Conservation (phyloP, 2,888 invertebrate genomes). For the Germaria angustata region DNA sequence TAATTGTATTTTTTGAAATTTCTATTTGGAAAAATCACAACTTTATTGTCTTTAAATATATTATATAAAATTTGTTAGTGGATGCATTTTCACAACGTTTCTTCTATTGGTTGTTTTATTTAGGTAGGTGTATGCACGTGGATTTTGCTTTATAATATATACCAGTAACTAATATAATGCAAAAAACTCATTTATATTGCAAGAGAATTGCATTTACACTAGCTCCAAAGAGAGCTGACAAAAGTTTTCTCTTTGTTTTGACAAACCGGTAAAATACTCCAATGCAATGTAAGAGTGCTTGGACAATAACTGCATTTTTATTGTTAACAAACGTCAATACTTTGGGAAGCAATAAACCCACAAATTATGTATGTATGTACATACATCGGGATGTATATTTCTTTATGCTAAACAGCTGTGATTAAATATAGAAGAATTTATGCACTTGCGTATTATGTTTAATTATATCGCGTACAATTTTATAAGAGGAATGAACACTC, state of each 20-base stretch:
- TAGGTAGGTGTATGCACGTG: neutral
- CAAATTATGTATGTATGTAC: too few species aligned
- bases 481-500: too few species aligned
- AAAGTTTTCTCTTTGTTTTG: slow-evolving; percentile 6
- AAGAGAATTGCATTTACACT: slow-evolving; percentile 4
- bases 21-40: too few species aligned
- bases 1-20: too few species aligned
- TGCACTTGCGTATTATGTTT: too few species aligned
- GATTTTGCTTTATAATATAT: neutral
- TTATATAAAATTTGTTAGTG: too few species aligned
- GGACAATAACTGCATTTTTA: neutral
- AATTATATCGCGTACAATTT: too few species aligned
- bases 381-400: too few species aligned
- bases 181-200: neutral
- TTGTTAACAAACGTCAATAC: neutral
- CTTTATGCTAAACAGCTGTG: neutral
- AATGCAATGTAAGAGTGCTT: neutral
- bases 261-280: slow-evolving; percentile 18
- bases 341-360: neutral
- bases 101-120: too few species aligned
- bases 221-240: neutral
- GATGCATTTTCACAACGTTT: too few species aligned
- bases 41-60: too few species aligned
- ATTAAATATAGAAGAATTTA: neutral
- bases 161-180: neutral